Percentiles rank a stretch among this genome's conserved stretches.
phyloP scores from a whole-genome alignment of 1,140 invertebrate genomes.

The Hydropsyche tenuis region DNA sequence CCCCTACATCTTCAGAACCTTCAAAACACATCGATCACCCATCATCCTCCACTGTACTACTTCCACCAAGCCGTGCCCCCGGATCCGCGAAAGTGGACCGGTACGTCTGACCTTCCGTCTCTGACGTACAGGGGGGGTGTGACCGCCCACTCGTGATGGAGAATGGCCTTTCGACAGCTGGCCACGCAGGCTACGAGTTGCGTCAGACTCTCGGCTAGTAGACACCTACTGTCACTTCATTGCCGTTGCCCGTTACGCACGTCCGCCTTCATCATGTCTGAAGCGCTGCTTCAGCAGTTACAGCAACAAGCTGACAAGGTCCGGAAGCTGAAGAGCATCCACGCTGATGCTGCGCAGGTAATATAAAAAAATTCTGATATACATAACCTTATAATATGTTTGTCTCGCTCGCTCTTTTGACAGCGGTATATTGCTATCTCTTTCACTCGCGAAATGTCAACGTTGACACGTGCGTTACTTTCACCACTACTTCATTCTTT shows the following conservation, averaged over 20 bases:
- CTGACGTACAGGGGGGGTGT: no score
- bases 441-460: neutral
- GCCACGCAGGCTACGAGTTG: no score
- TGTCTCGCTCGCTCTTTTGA: neutral
- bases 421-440: neutral
- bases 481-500: no score
- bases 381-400: neutral
- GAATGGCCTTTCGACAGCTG: no score
- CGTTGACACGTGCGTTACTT: neutral
- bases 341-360: slow-evolving; percentile 28
- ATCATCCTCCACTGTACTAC: no score
- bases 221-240: no score
- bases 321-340: slow-evolving; percentile 43
- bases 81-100: no score
- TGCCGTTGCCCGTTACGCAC: neutral
- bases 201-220: no score
- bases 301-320: slow-evolving; percentile 44
- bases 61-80: neutral
- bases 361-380: neutral
- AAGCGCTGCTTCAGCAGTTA: slow-evolving; percentile 3
- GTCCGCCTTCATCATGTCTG: neutral
- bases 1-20: no score
- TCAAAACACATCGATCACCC: no score
- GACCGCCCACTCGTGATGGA: no score
- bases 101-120: no score